phyloP scores from a whole-genome alignment of 2,797 vertebrate species.

The Anisognathus igniventris region DNA sequence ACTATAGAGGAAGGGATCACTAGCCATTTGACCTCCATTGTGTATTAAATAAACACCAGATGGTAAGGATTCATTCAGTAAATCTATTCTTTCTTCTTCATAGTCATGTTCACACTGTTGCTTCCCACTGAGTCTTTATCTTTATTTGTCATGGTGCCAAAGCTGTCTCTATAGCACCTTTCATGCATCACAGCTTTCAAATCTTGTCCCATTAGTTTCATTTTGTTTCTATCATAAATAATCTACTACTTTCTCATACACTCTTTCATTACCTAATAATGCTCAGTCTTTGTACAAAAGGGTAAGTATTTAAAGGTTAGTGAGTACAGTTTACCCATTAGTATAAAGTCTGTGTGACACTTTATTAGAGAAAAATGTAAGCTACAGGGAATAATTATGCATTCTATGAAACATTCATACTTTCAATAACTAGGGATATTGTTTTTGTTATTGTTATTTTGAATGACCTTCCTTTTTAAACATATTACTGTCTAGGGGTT shows the following conservation, averaged over 20 bases:
- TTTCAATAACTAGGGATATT: not conserved
- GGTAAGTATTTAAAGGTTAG: slow-evolving; percentile 74
- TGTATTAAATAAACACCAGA: slow-evolving; percentile 93
- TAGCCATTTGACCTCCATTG: slow-evolving; percentile 89
- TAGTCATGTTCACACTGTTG: slow-evolving; percentile 83
- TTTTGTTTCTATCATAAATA: slow-evolving; percentile 85
- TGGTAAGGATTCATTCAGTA: slow-evolving; percentile 86
- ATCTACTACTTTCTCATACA: slow-evolving; percentile 81
- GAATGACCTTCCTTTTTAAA: slow-evolving; percentile 12
- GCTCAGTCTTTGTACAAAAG: slow-evolving; percentile 70
- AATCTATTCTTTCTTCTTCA: slow-evolving; percentile 83
- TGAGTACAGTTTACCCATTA: slow-evolving; percentile 77
- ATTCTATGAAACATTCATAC: not conserved
- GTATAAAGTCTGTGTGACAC: slow-evolving; percentile 58
- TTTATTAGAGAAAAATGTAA: slow-evolving; percentile 61
- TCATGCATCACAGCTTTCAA: slow-evolving; percentile 81
- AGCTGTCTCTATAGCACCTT: slow-evolving; percentile 76
- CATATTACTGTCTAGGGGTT: not conserved
- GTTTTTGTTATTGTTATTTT: not conserved
- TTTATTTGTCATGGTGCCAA: slow-evolving; percentile 78
- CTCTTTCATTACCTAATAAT: slow-evolving; percentile 82
- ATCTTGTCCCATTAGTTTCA: slow-evolving; percentile 84
- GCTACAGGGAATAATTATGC: slow-evolving; percentile 28
- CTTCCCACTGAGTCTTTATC: slow-evolving; percentile 86
- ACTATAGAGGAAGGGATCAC: slow-evolving; percentile 82